Conservation (phyloP, 2,888 invertebrate genomes). For the Brenthis hecate region DNA sequence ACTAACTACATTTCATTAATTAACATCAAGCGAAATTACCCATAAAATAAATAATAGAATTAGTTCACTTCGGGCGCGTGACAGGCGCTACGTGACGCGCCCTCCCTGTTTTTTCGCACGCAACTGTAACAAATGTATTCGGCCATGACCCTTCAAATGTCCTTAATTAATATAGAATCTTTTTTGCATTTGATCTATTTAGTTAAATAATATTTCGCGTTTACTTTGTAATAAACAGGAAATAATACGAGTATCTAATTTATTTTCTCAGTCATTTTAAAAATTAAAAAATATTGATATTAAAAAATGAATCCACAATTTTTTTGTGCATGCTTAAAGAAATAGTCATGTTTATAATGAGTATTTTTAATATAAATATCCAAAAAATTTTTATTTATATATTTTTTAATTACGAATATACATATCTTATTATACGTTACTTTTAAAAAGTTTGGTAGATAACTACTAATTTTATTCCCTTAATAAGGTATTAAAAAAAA, state of each 20-base stretch:
- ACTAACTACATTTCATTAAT: background rate
- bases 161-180: constrained; percentile 15
- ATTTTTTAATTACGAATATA: too few species aligned
- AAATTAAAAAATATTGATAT: too few species aligned
- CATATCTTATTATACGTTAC: background rate
- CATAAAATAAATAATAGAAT: constrained; percentile 30
- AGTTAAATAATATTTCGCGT: background rate
- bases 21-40: constrained; percentile 23
- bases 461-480: background rate
- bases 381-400: too few species aligned
- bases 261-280: too few species aligned
- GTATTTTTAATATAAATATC: too few species aligned
- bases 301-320: too few species aligned
- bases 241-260: too few species aligned
- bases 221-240: too few species aligned
- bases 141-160: constrained; percentile 52
- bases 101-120: constrained; percentile 51
- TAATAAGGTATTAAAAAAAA: constrained; percentile 8
- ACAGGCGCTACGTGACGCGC: constrained; percentile 50
- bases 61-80: constrained; percentile 44
- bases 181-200: constrained; percentile 1
- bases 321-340: too few species aligned
- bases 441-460: background rate
- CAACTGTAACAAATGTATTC: constrained; percentile 42
- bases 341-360: too few species aligned